Evolutionary conservation across 2,888 invertebrate species (phyloP).

Genomic region (Branchipolynoe longqiensis): DNA sequence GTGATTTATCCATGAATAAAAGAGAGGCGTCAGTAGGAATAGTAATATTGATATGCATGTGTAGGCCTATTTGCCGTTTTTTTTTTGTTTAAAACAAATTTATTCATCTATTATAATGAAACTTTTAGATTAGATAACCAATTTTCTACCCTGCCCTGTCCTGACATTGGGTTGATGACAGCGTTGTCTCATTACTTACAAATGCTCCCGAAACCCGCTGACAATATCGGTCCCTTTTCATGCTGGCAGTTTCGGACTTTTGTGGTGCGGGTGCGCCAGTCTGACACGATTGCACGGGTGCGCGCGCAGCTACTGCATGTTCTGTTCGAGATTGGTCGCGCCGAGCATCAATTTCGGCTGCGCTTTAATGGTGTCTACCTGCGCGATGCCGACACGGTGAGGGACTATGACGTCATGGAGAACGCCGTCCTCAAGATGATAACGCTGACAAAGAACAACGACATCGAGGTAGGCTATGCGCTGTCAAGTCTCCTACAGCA

Average conservation of each 20-base stretch:
- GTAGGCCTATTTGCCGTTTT: too few relatives aligned
- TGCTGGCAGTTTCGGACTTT: constrained; percentile 77
- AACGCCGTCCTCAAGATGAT: constrained; percentile 78
- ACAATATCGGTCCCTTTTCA: not conserved
- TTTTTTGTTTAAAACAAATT: too few relatives aligned
- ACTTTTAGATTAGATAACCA: too few relatives aligned
- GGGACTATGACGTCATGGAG: constrained; percentile 76
- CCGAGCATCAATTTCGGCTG: constrained; percentile 78
- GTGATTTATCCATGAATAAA: too few relatives aligned
- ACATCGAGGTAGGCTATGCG: constrained; percentile 6
- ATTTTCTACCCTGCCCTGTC: too few relatives aligned
- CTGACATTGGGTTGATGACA: too few relatives aligned
- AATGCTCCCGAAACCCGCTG: not conserved
- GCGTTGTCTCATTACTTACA: too few relatives aligned
- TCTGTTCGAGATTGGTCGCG: constrained; percentile 76
- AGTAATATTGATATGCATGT: too few relatives aligned
- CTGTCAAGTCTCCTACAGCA: too few relatives aligned
- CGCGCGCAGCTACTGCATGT: constrained; percentile 78
- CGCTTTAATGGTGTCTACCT: constrained; percentile 78
- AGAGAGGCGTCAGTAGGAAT: too few relatives aligned
- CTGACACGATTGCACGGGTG: constrained; percentile 76
- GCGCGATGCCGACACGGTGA: constrained; percentile 75
- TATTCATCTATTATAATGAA: too few relatives aligned
- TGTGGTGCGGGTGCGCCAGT: constrained; percentile 73
- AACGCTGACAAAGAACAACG: constrained; percentile 68